A percentile compares a stretch with the other conserved stretches of the same genome.
Evolutionary conservation across 1,140 invertebrate genomes (phyloP).

Genomic region (Drosophila cardini): DNA sequence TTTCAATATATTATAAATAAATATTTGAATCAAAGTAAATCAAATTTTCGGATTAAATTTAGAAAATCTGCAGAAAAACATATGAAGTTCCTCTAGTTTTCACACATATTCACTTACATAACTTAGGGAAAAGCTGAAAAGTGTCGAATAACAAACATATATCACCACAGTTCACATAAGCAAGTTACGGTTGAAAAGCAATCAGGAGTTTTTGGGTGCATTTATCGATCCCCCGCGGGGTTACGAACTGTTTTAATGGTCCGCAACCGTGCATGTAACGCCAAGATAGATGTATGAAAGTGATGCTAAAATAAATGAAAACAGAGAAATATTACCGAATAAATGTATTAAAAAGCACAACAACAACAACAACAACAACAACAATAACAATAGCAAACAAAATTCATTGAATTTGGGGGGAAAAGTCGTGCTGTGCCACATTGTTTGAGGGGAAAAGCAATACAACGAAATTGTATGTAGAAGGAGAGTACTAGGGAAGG

Average conservation of each 20-base stretch:
- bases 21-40: too few species aligned
- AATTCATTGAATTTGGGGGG: constrained; percentile 14
- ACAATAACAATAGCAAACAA: constrained; percentile 31
- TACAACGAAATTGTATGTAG: constrained; percentile 24
- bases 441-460: constrained; percentile 25
- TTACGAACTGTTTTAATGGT: constrained; percentile 28
- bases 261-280: constrained; percentile 32
- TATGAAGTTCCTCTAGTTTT: neutral
- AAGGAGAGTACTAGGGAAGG: neutral
- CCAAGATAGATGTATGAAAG: constrained; percentile 53
- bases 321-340: constrained; percentile 53
- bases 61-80: too few species aligned
- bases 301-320: constrained; percentile 57
- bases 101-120: neutral
- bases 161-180: constrained; percentile 6
- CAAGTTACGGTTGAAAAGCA: constrained; percentile 17
- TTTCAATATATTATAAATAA: too few species aligned
- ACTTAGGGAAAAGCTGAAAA: neutral
- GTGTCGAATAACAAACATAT: neutral
- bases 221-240: constrained; percentile 10
- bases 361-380: too few species aligned
- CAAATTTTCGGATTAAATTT: too few species aligned
- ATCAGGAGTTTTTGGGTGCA: constrained; percentile 19
- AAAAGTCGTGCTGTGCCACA: constrained; percentile 29
- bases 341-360: constrained; percentile 59